A percentile compares a stretch with the other conserved stretches of the same genome.
phyloP scores from a whole-genome alignment of 2,113 vertebrate species.

The Coregonus clupeaformis region DNA sequence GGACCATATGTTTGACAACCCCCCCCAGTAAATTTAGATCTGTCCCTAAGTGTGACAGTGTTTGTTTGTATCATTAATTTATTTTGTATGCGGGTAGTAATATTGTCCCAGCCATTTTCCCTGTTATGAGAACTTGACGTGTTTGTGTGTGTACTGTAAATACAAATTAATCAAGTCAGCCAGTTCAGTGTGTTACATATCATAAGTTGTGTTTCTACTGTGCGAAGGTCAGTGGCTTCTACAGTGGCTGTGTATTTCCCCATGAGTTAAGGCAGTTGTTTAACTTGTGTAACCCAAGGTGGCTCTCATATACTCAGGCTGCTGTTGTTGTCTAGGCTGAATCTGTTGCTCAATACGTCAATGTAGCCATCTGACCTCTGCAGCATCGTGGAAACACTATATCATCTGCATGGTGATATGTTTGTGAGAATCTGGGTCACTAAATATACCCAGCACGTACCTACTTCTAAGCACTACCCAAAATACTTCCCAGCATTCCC shows the following conservation, averaged over 20 bases:
- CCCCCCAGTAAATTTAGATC: too few species aligned
- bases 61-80: background rate
- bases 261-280: background rate
- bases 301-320: background rate
- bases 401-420: conserved; percentile 17
- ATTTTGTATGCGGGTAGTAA: background rate
- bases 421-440: conserved; percentile 37
- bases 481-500: conserved; percentile 25
- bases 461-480: conserved; percentile 19
- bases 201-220: too few species aligned
- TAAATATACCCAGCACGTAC: conserved; percentile 48
- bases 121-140: background rate
- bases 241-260: background rate
- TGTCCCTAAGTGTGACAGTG: too few species aligned
- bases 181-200: too few species aligned
- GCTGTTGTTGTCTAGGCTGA: background rate
- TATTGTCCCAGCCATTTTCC: background rate
- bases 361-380: conserved; percentile 13
- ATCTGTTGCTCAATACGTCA: conserved; percentile 20
- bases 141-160: too few species aligned
- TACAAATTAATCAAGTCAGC: background rate
- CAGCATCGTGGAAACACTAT: conserved; percentile 47
- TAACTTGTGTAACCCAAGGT: background rate
- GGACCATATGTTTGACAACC: too few species aligned
- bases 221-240: too few species aligned